Base-by-base conservation (phyloP, 2,888 invertebrate genomes). In the Papilio demoleus region DNA sequence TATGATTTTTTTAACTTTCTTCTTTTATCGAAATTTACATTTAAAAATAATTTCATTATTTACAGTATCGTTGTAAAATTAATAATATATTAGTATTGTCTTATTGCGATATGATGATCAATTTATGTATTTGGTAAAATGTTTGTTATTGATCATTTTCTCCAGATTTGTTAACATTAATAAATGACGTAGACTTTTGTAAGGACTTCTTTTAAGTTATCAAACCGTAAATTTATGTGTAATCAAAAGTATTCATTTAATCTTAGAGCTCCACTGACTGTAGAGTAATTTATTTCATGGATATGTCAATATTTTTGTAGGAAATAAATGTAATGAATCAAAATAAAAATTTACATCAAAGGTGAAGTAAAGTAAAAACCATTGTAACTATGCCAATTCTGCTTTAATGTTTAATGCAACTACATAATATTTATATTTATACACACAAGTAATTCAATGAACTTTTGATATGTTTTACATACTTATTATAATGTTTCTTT, bases 381-480 rank as follows among this genome's bases (percentile, higher is more conserved):
- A 1, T 1, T 42, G 17, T 19, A 42, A 8, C 1, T 42, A 19
- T 31, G 31, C 58, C 0, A 31, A 8, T 53, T 67, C 38, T 67
- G 2, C 45, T 70, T 65, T 63, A 63, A 45, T 38, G 65, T 36
- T 3, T 66, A 59, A 36, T 56, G 62, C 62, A 14, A 22, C 53
- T 67, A 67, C 68, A 66, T 68, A 27, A 62, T 67, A 70, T 68
- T 53, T 63, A 62, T 67, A 70, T 68, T 53, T 63, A 62, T 61
- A 70, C 60, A 66, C 47, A 50, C 38, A 19, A 56, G n/a, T 62
- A 61, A 31, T 62, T 42, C 34, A 36, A 65, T 34, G 34, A 65
- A 68, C 56, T 70, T 69, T 71, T 75, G 75, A 75, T 75, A 75
- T 75, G 74, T 75, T 70, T 75, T 73, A 63, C 72, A 73, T 65